A percentile compares a stretch with the other conserved stretches of the same genome.
These are phyloP conservation scores for Carassius auratus DNA, from an alignment of 2,113 vertebrate species.

Conservation along the genomic window DNA sequence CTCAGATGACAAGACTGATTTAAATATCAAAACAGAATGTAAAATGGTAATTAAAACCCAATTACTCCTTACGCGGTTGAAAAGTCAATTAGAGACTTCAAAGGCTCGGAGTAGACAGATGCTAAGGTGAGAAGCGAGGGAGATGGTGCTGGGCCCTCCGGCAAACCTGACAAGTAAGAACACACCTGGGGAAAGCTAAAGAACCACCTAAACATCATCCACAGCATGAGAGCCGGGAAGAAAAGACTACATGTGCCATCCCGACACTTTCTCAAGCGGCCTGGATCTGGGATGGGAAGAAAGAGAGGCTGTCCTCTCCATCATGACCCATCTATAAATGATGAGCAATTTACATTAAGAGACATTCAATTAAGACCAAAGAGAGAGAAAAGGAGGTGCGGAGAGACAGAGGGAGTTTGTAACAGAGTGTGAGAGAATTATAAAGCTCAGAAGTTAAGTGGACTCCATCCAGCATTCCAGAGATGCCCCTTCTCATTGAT, in stretches of 20 bases:
- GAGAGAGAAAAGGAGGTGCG: conserved; percentile 46
- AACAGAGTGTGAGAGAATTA: conserved; percentile 47
- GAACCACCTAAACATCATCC: conserved; percentile 36
- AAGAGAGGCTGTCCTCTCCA: conserved; percentile 49
- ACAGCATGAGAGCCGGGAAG: background rate
- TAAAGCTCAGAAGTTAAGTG: conserved; percentile 60
- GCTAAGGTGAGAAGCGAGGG: conserved; percentile 12
- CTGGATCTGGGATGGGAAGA: background rate
- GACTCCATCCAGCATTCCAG: conserved; percentile 58
- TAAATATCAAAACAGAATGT: conserved; percentile 77
- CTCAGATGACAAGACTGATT: conserved; percentile 66
- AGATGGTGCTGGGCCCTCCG: conserved; percentile 7
- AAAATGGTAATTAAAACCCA: conserved; percentile 77
- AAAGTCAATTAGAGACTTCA: conserved; percentile 71
- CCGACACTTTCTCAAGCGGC: background rate
- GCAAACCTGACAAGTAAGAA: conserved; percentile 31
- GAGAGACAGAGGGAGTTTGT: conserved; percentile 44
- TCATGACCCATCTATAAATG: conserved; percentile 66
- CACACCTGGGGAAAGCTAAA: conserved; percentile 33
- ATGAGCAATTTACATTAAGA: conserved; percentile 66
- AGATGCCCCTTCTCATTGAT: conserved; percentile 64
- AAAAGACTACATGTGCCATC: background rate
- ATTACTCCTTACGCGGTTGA: conserved; percentile 67
- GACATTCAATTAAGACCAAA: conserved; percentile 65
- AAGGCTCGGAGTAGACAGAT: conserved; percentile 53